A percentile compares a stretch with the other conserved stretches of the same genome.
These are phyloP conservation scores for Scopus umbretta DNA, from an alignment of 2,113 vertebrate species.

Conservation along the genomic window DNA sequence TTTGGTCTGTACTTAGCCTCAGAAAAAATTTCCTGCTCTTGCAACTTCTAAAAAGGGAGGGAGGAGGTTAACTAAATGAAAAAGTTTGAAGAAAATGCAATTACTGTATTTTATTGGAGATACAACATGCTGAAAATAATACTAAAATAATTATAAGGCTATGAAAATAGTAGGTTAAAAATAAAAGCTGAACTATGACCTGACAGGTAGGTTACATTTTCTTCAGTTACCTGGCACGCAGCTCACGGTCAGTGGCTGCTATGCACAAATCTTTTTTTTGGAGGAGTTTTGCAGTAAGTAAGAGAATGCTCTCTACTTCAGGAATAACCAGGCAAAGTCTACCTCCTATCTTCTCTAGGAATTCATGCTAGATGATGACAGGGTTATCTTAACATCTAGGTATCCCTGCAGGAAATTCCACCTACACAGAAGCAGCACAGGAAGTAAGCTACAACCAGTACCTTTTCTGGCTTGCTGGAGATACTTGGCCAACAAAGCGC, in stretches of 20 bases:
- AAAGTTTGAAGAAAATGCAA: not conserved
- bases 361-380: not conserved
- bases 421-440: not conserved
- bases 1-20: not conserved
- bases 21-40: not conserved
- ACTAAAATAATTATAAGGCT: not conserved
- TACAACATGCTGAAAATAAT: not conserved
- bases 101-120: not conserved
- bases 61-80: not conserved
- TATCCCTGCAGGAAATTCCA: not conserved
- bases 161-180: not conserved
- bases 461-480: slow-evolving; percentile 88
- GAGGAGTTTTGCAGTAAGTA: not conserved
- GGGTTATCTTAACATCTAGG: not conserved
- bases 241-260: not conserved
- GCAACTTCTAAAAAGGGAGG: not conserved
- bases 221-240: not conserved
- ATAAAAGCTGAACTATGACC: not conserved
- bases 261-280: not conserved
- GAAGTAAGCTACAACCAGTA: slow-evolving; percentile 23
- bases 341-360: not conserved
- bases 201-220: not conserved
- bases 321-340: not conserved
- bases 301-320: not conserved
- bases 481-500: slow-evolving; percentile 84